A percentile compares a stretch with the other conserved stretches of the same genome.
phyloP scores from a whole-genome alignment of 2,888 invertebrate genomes.

The Lasioglossum marginatum region DNA sequence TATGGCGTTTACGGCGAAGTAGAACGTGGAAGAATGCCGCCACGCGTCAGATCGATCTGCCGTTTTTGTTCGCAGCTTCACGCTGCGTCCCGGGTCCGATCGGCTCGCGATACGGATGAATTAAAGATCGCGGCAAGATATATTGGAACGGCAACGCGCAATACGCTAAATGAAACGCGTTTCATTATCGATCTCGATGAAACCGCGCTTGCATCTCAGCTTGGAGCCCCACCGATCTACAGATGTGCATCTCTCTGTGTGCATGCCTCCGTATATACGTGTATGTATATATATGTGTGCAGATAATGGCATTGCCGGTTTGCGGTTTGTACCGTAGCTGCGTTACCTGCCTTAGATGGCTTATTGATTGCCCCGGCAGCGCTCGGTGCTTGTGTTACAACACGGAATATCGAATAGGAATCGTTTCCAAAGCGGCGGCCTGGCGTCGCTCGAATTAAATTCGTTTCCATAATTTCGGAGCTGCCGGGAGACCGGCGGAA shows the following conservation, averaged over 20 bases:
- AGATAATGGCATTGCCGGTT: constrained; percentile 71
- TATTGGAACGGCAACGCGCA: constrained; percentile 53
- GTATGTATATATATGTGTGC: constrained; percentile 34
- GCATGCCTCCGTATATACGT: neutral
- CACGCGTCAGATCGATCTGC: constrained; percentile 58
- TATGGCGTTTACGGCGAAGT: constrained; percentile 39
- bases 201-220: constrained; percentile 64
- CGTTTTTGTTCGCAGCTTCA: constrained; percentile 59
- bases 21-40: constrained; percentile 61
- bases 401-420: constrained; percentile 57
- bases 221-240: constrained; percentile 29
- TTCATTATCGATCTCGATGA: constrained; percentile 71
- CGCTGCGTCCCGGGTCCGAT: constrained; percentile 50
- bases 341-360: constrained; percentile 73
- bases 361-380: constrained; percentile 72
- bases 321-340: constrained; percentile 69
- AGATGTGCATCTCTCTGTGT: neutral
- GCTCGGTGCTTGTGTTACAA: constrained; percentile 63
- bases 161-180: constrained; percentile 65
- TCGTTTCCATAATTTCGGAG: constrained; percentile 6
- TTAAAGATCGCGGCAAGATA: constrained; percentile 69
- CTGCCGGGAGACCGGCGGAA: neutral
- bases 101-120: constrained; percentile 63
- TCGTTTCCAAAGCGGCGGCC: constrained; percentile 20
- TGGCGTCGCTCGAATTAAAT: constrained; percentile 2